These are phyloP conservation scores for Rhagonycha lutea DNA, from an alignment of 2,888 invertebrate genomes.

Conservation along the genomic window DNA sequence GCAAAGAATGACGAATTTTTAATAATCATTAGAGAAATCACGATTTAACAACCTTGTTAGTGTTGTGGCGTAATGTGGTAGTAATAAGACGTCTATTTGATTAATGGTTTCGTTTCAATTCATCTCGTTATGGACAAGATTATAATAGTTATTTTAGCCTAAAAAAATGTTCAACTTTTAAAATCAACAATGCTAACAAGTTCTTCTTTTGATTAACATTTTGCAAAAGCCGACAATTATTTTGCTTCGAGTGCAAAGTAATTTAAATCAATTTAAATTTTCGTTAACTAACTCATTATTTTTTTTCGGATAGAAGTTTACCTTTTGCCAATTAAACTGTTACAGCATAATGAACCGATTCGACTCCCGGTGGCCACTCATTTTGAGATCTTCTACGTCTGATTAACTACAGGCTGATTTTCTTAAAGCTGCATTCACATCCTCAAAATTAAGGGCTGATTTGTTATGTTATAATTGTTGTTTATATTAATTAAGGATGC, in stretches of 20 bases:
- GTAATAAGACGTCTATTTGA: constrained; percentile 52
- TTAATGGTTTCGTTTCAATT: constrained; percentile 54
- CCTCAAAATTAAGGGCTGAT: too few species aligned
- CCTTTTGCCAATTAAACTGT: not conserved
- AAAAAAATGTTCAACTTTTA: not conserved
- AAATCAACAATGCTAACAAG: not conserved
- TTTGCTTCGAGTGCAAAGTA: not conserved
- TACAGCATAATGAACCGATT: not conserved
- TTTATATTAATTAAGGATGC: too few species aligned
- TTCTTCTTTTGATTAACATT: not conserved
- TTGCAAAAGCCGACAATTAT: not conserved
- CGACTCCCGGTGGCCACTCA: not conserved
- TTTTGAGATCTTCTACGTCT: not conserved
- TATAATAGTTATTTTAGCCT: not conserved
- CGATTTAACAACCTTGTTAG: constrained; percentile 47
- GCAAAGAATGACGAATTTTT: constrained; percentile 22
- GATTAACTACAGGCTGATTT: too few species aligned
- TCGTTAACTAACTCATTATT: not conserved
- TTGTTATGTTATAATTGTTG: too few species aligned
- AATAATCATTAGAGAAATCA: constrained; percentile 37
- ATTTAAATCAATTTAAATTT: not conserved
- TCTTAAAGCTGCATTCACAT: too few species aligned
- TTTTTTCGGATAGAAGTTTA: not conserved
- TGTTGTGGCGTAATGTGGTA: constrained; percentile 50
- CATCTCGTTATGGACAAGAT: constrained; percentile 37